These are phyloP conservation scores for human (Homo sapiens) DNA, from an alignment of 2,113 vertebrate genomes.

Conservation along the genomic window DNA sequence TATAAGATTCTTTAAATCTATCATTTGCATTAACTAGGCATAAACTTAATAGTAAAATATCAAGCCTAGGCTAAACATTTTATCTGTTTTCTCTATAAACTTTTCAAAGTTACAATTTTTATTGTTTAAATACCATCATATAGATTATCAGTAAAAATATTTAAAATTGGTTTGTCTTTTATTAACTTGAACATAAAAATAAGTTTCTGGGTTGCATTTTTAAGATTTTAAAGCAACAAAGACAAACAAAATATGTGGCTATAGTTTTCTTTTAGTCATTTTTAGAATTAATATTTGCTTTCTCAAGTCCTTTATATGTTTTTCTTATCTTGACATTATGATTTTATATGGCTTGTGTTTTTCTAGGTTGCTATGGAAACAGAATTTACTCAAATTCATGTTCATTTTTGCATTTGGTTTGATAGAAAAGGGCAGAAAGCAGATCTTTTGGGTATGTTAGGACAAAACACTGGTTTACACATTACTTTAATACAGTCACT, in stretches of 20 bases:
- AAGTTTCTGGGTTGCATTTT: not conserved
- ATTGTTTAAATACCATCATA: not conserved
- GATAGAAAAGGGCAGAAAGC: not conserved
- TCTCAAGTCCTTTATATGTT: constrained; percentile 13
- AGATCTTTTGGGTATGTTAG: constrained; percentile 32
- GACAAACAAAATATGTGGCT: constrained; percentile 2
- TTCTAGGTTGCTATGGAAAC: constrained; percentile 39
- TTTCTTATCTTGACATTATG: constrained; percentile 32
- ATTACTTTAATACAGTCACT: not conserved
- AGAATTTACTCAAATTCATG: not conserved
- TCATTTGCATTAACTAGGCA: not conserved
- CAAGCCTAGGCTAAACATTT: not conserved
- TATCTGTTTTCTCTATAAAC: not conserved
- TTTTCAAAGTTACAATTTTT: not conserved
- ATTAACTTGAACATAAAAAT: constrained; percentile 27
- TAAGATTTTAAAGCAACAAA: constrained; percentile 6
- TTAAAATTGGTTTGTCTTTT: constrained; percentile 31
- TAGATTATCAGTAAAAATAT: constrained; percentile 10
- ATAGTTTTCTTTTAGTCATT: constrained; percentile 18
- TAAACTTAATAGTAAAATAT: not conserved
- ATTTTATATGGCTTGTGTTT: constrained; percentile 14
- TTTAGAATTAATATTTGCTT: constrained; percentile 54
- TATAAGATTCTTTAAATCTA: not conserved
- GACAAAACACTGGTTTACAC: not conserved
- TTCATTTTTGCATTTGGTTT: constrained; percentile 41